Conservation (phyloP, 2,888 invertebrate species). For the Callyntrura guangdongensis region DNA sequence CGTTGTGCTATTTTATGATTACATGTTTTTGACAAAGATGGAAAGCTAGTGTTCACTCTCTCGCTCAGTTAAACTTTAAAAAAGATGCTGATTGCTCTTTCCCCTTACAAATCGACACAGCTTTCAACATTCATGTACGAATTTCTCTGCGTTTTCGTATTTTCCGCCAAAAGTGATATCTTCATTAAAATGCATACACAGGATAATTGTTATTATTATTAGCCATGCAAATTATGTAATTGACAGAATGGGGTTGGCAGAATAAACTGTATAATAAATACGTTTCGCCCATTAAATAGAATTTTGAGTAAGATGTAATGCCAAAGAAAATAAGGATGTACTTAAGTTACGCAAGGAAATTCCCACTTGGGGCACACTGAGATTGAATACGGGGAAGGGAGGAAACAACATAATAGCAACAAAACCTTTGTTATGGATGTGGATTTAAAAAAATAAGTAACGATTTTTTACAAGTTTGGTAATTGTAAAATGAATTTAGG, state of each 20-base stretch:
- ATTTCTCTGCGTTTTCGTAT: not conserved
- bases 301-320: not conserved
- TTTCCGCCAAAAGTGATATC: slow-evolving; percentile 40
- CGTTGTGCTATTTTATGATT: not conserved
- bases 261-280: not conserved
- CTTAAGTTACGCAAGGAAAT: not conserved
- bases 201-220: slow-evolving; percentile 26
- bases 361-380: not conserved
- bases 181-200: slow-evolving; percentile 53
- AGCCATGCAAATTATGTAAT: slow-evolving; percentile 47
- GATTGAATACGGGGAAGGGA: not conserved
- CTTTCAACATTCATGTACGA: not conserved
- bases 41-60: not conserved
- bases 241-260: slow-evolving; percentile 43
- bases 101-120: not conserved
- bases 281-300: not conserved
- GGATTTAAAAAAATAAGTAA: too few species aligned
- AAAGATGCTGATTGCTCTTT: not conserved
- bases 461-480: not conserved
- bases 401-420: too few species aligned
- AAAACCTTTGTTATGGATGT: too few species aligned
- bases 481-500: not conserved
- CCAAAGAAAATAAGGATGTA: not conserved
- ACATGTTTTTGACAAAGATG: slow-evolving; percentile 16
- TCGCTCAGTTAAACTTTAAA: slow-evolving; percentile 34